Conservation (phyloP, 2,797 vertebrate genomes). For the Xiphorhynchus erythropygius region DNA sequence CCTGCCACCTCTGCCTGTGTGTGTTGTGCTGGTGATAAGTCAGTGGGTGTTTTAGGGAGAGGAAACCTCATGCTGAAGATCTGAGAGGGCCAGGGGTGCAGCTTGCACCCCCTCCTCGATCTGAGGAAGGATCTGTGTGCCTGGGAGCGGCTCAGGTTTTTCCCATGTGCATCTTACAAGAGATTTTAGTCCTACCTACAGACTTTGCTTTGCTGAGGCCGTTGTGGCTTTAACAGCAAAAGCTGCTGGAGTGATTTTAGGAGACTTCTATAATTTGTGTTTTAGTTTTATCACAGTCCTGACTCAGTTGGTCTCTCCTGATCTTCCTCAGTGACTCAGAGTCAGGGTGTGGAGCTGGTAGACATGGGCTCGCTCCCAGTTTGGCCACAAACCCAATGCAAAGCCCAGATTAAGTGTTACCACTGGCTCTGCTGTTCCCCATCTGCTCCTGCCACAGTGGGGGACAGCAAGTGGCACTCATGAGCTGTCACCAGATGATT, state of each 20-base stretch:
- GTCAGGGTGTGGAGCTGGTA: not conserved
- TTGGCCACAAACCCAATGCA: not conserved
- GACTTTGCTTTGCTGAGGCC: not conserved
- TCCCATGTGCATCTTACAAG: not conserved
- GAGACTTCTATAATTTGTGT: not conserved
- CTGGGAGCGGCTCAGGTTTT: not conserved
- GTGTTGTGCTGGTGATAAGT: not conserved
- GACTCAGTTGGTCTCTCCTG: not conserved
- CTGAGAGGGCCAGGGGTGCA: not conserved
- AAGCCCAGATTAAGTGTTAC: not conserved
- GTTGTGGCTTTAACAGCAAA: not conserved
- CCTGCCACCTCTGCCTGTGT: not conserved
- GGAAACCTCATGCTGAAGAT: not conserved
- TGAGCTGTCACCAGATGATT: not conserved
- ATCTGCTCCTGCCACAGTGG: rapidly evolving
- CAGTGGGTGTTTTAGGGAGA: not conserved
- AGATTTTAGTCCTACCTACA: not conserved
- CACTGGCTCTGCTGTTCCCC: not conserved
- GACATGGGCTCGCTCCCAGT: rapidly evolving
- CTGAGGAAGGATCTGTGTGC: not conserved
- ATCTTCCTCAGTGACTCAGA: not conserved
- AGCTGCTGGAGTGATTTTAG: not conserved
- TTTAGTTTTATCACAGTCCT: not conserved
- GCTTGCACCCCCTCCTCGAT: not conserved
- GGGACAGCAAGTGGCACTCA: not conserved